phyloP scores from a whole-genome alignment of 2,113 vertebrate genomes.

The Hemichromis elongatus region DNA sequence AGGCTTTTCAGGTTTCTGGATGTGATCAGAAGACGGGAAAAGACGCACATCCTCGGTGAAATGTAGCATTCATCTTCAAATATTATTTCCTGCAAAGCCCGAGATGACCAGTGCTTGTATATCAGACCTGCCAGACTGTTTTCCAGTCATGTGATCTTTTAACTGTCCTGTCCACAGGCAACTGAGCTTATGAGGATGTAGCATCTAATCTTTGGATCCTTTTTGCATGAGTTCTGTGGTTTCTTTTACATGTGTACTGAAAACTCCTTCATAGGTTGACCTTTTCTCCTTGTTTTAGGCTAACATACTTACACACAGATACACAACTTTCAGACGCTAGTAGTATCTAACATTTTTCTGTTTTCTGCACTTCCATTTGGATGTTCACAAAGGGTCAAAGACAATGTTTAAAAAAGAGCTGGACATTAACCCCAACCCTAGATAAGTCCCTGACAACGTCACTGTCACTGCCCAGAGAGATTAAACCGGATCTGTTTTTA shows the following conservation, averaged over 20 bases:
- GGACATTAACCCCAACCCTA: neutral
- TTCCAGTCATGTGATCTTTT: neutral
- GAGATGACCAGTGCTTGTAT: neutral
- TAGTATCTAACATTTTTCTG: neutral
- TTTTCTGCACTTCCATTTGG: neutral
- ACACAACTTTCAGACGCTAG: neutral
- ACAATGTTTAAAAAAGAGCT: neutral
- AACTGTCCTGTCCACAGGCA: neutral
- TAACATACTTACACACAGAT: neutral
- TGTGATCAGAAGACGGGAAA: neutral
- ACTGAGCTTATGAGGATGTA: neutral
- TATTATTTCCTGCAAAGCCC: neutral
- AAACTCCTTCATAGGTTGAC: neutral
- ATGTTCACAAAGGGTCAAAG: neutral
- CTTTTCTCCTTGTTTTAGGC: neutral
- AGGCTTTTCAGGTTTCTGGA: neutral
- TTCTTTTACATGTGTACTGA: neutral
- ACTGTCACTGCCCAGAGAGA: neutral
- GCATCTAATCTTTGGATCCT: neutral
- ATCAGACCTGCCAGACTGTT: neutral
- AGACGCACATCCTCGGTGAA: neutral
- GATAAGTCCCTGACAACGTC: neutral
- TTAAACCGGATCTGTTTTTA: neutral
- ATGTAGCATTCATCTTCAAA: neutral
- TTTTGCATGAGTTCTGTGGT: neutral